Evolutionary conservation across 1,140 invertebrate species (phyloP), one percentile per base, ranked within the genome.

Genomic region (Zaprionus gabonicus): DNA sequence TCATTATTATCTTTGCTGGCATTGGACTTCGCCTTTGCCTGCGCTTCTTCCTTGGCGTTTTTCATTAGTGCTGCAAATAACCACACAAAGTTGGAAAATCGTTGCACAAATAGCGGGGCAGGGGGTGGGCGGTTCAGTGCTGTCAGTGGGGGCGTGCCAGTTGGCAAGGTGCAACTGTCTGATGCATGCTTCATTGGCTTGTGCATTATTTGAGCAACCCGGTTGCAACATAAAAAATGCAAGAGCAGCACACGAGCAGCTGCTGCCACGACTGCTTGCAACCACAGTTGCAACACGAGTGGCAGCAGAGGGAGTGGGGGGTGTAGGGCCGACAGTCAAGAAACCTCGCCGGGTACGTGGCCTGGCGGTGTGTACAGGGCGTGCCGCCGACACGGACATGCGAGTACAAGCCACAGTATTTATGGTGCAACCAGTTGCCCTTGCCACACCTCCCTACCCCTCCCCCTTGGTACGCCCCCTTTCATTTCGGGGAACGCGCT

Each of bases 181-280:
- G 85, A 72, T 58, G 82, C 80, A 91, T 83, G 86, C 86, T 91
- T 91, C 86, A 91, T 91, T 91, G 86, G 78, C 87, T 91, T 79
- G 71, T 91, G 82, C 87, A 91, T 91, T 91, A 86, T 91, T 91
- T 86, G 82, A 91, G 79, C 80, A 91, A 80, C 82, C 86, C 80
- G 82, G 82, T 81, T 91, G 83, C 78, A 86, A 76, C 80, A 90
- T 91, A 79, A 91, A 91, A 91, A 91, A 91, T 91, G 75, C 82
- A 91, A 36, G 64, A 81, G 79, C 41, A 44, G n/a, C 41, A 44
- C 41, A 44, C n/a, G 41, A 13, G 36, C 38, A 82, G 80, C 73
- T 78, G 72, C 72, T 81, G 36, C 71, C 63, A 66, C 34, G 38
- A 28, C 57, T 36, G 17, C 38, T 44, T 70, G 60, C n/a, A n/a